Base-by-base conservation (phyloP, 2,797 vertebrate genomes). In the Manis pentadactyla region DNA sequence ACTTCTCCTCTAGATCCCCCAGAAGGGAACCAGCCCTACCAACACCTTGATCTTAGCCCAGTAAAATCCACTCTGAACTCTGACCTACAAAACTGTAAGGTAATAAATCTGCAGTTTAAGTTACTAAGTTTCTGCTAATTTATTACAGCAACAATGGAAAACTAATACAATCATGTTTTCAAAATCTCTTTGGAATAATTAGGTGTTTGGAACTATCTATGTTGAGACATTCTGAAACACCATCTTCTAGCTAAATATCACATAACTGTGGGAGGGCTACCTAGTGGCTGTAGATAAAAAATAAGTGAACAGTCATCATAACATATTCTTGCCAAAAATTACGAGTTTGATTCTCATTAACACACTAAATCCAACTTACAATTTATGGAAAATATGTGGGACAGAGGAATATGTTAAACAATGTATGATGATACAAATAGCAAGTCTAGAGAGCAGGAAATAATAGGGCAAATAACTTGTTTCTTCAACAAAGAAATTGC, bases 311-410 rank as follows among this genome's bases (percentile, higher is more conserved):
- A 79, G 34, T 88, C 89, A 85, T 53, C 75, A 59, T 66, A 53
- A 84, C 4, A 18, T 31, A 75, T 61, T 71, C 63, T 66, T 77
- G 61, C 71, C 96, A 87, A 94, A 92, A 87, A 90, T 49, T 93
- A 93, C 82, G 94, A 69, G 79, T 59, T n/a, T 23, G 23, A 81
- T 79, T 84, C 81, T 95, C 77, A 94, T 92, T 53, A 87, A 90
- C 77, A 53, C 81, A 61, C 66, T 53, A 84, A 94, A 88, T 94
- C 95, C 93, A 90, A 74, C 71, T 82, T 73, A 39, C 71, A 84
- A 87, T 95, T 97, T 87, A 92, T 69, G 92, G 79, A 95, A 93
- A 93, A n/a, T 61, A 87, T n/a, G 46, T 18, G 59, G 66, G 77
- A 37, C 53, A 96, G 87, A 68, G 46, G 37, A 75, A 81, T 51